Conservation (phyloP, 2,113 vertebrate genomes). For the Psilopsiagon aymara region DNA sequence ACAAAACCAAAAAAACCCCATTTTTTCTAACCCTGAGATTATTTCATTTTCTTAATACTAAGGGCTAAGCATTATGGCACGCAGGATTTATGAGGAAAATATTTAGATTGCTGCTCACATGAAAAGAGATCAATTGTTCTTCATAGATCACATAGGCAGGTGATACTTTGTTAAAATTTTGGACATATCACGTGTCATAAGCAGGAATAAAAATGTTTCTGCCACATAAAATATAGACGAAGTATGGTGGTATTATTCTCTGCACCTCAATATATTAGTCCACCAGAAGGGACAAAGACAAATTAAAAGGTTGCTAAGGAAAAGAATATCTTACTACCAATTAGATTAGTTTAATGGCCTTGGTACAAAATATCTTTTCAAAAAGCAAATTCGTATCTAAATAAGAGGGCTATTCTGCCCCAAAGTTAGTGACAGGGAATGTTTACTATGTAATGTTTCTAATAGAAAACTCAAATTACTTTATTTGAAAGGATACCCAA, state of each 20-base stretch:
- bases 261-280: neutral
- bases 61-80: neutral
- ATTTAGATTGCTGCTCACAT: neutral
- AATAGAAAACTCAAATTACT: neutral
- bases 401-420: neutral
- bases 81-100: neutral
- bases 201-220: neutral
- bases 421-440: rapidly evolving
- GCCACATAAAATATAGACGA: neutral
- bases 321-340: neutral
- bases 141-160: neutral
- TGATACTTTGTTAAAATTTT: neutral
- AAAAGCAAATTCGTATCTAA: neutral
- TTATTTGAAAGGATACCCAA: neutral
- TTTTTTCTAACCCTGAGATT: neutral
- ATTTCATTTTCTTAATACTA: neutral
- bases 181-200: neutral
- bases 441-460: neutral
- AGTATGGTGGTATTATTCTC: neutral
- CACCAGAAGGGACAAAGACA: neutral
- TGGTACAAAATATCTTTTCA: neutral
- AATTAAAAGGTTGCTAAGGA: neutral
- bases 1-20: too few relatives aligned
- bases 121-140: neutral
- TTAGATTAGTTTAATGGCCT: neutral